Evolutionary conservation across 2,113 vertebrate genomes (phyloP).

Genomic region (Thamnophis sirtalis): DNA sequence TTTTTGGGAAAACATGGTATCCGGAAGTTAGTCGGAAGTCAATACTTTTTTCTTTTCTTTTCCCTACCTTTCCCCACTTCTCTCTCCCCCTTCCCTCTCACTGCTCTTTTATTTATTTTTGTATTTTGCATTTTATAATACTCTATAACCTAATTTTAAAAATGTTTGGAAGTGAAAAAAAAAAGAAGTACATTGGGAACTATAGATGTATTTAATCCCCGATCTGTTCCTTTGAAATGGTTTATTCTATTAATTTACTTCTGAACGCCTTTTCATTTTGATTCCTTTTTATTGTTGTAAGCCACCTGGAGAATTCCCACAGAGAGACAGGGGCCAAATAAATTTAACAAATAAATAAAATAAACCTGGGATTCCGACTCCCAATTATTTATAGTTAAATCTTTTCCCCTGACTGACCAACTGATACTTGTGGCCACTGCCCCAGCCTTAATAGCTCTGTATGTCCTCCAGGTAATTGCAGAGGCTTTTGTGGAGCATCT

Average conservation of each 20-base stretch:
- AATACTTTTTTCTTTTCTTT: no score
- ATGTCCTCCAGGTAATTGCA: slow-evolving; percentile 75
- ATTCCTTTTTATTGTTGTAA: neutral
- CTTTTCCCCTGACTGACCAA: neutral
- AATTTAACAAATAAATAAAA: neutral
- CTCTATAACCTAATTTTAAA: no score
- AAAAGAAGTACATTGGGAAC: neutral
- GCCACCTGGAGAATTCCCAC: neutral
- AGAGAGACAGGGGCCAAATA: neutral
- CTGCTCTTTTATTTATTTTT: no score
- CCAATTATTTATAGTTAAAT: neutral
- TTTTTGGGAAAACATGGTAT: no score
- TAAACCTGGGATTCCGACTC: neutral
- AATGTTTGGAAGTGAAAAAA: no score
- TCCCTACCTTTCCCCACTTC: no score
- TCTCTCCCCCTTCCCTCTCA: no score
- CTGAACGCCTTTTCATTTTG: neutral
- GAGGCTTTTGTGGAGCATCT: slow-evolving; percentile 95
- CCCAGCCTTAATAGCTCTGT: neutral
- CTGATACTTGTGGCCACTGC: neutral
- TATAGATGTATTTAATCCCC: neutral
- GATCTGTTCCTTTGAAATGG: neutral
- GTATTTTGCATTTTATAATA: no score
- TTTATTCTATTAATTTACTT: neutral
- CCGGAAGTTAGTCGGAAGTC: no score